These are phyloP conservation scores for Saguinus midas DNA, from an alignment of 2,113 vertebrate genomes.

Conservation along the genomic window DNA sequence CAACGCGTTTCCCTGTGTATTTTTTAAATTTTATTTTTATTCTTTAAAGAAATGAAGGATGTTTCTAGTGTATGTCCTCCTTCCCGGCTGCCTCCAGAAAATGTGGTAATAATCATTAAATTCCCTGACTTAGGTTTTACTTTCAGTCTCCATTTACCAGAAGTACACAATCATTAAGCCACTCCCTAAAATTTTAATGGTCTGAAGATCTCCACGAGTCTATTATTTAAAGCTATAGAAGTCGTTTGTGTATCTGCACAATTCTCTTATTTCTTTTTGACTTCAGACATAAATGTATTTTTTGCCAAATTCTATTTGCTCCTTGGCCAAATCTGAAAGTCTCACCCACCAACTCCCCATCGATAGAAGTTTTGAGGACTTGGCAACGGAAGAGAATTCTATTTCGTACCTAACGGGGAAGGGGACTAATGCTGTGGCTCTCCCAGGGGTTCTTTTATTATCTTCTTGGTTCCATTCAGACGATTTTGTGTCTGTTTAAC, in stretches of 20 bases:
- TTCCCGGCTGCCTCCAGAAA: neutral
- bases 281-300: neutral
- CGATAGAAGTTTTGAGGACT: neutral
- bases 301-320: neutral
- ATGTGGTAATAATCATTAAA: rapidly evolving
- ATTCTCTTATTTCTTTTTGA: neutral
- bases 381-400: neutral
- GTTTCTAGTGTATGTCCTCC: neutral
- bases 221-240: rapidly evolving
- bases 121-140: neutral
- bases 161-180: neutral
- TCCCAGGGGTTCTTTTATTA: neutral
- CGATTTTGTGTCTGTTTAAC: neutral
- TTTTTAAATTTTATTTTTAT: neutral
- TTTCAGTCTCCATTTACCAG: neutral
- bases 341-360: too few species aligned
- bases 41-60: neutral
- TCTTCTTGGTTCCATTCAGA: neutral
- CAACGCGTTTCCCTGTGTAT: neutral
- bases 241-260: neutral
- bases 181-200: neutral
- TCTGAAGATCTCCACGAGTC: rapidly evolving
- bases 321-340: neutral
- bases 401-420: neutral
- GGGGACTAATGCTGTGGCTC: neutral